phyloP scores from a whole-genome alignment of 1,140 invertebrate genomes.

The Oppia nitens region DNA sequence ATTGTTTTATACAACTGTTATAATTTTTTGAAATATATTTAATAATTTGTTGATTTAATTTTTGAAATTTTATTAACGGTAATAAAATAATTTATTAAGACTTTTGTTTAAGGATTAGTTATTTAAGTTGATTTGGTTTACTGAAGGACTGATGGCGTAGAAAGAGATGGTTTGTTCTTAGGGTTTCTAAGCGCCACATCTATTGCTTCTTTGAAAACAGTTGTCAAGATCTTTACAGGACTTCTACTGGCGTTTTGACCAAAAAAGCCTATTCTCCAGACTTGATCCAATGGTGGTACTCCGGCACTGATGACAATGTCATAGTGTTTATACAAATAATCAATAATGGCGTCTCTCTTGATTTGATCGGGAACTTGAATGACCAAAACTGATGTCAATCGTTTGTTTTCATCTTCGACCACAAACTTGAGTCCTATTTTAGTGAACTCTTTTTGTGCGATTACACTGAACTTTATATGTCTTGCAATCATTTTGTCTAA shows the following conservation, averaged over 20 bases:
- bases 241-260: conserved; percentile 45
- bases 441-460: conserved; percentile 28
- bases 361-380: conserved; percentile 50
- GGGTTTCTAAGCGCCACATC: too few species aligned
- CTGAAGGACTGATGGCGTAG: too few species aligned
- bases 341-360: conserved; percentile 43
- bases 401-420: conserved; percentile 43
- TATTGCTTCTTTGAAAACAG: too few species aligned
- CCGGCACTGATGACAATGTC: conserved; percentile 54
- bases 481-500: conserved; percentile 47
- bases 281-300: conserved; percentile 48
- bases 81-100: too few species aligned
- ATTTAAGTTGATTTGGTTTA: too few species aligned
- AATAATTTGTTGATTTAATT: too few species aligned
- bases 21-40: too few species aligned
- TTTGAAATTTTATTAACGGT: too few species aligned
- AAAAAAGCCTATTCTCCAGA: conserved; percentile 63
- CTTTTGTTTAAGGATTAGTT: too few species aligned
- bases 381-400: conserved; percentile 52
- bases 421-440: conserved; percentile 46
- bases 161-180: too few species aligned
- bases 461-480: conserved; percentile 40
- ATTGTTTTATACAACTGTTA: too few species aligned
- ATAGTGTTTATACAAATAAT: conserved; percentile 36
- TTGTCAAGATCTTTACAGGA: too few species aligned